Evolutionary conservation across 2,113 vertebrate species (phyloP), one percentile per base, ranked within the genome.

Genomic region (Melanerpes aurifrons): DNA sequence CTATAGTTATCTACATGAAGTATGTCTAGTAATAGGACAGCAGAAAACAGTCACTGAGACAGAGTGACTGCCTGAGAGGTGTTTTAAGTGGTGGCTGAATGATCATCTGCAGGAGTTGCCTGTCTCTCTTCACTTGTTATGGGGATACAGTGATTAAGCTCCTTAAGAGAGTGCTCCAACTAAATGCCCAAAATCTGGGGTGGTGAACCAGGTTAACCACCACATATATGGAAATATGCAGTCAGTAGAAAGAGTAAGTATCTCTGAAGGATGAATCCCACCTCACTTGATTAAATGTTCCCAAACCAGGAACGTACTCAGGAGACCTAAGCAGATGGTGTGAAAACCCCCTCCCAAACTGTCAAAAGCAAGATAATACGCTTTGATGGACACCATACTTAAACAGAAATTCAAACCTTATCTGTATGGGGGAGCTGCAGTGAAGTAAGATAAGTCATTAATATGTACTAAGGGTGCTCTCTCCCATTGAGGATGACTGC

Each of bases 341-440:
- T 85, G 75, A 93, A 93, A 93, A 81, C 19, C 62, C 83, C 61
- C 87, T 90, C 80, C 79, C 87, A 90, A 73, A 69, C 91, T 85
- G 61, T 85, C 91, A 85, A 82, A 88, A 66, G 61, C 37, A 85
- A 87, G 80, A 94, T 77, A 81, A 61, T 81, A 31, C 37, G 32
- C 56, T 93, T 92, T 93, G 93, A 87, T 69, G 93, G 91, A 93
- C 87, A 90, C 73, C 67, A 78, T 80, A 90, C 84, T 45, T 1
- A 77, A 93, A 74, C 37, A 73, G 56, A 73, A 90, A 90, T 82
- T 59, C 53, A 92, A 73, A 83, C 89, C 75, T 63, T 74, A 66
- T 82, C 62, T 86, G 50, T 53, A 24, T 24, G 22, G 22, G 22
- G 12, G 50, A 53, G 50, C 24, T 53, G 50, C 50, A 24, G 50